Evolutionary conservation across 2,113 vertebrate genomes (phyloP).

Genomic region (Vulpes ferrilata): DNA sequence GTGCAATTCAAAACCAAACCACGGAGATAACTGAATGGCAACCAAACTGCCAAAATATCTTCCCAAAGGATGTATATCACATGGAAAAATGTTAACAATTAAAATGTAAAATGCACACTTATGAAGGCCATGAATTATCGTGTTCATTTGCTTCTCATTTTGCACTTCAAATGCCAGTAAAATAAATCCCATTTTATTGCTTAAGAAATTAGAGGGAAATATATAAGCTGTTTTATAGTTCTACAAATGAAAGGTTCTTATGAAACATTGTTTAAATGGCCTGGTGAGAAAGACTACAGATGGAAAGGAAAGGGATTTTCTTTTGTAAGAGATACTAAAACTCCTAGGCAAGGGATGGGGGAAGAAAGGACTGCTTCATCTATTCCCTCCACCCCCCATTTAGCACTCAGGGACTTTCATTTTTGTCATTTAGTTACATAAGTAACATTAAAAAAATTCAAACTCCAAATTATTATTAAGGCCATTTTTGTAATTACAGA

Average conservation of each 20-base stretch:
- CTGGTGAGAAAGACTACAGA: not conserved
- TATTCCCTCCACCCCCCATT: not conserved
- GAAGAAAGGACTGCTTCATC: not conserved
- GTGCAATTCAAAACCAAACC: constrained; percentile 35
- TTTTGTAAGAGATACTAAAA: constrained; percentile 54
- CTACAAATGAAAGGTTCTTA: not conserved
- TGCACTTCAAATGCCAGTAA: not conserved
- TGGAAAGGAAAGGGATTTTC: not conserved
- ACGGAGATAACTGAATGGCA: not conserved
- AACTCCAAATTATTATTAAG: constrained; percentile 27
- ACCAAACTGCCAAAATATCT: not conserved
- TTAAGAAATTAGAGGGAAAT: constrained; percentile 33
- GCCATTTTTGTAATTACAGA: constrained; percentile 3
- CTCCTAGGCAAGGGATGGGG: not conserved
- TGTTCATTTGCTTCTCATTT: constrained; percentile 53
- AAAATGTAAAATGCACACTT: not conserved
- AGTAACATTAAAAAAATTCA: constrained; percentile 32
- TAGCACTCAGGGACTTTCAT: not conserved
- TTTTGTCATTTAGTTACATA: constrained; percentile 44
- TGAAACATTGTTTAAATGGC: constrained; percentile 42
- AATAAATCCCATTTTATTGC: constrained; percentile 1
- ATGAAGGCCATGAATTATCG: not conserved
- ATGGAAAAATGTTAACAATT: constrained; percentile 27
- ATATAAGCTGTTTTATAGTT: not conserved
- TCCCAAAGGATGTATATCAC: not conserved